Evolutionary conservation across 2,888 invertebrate genomes (phyloP), one percentile per base, ranked within the genome.

Genomic region (Stenichneumon culpator): DNA sequence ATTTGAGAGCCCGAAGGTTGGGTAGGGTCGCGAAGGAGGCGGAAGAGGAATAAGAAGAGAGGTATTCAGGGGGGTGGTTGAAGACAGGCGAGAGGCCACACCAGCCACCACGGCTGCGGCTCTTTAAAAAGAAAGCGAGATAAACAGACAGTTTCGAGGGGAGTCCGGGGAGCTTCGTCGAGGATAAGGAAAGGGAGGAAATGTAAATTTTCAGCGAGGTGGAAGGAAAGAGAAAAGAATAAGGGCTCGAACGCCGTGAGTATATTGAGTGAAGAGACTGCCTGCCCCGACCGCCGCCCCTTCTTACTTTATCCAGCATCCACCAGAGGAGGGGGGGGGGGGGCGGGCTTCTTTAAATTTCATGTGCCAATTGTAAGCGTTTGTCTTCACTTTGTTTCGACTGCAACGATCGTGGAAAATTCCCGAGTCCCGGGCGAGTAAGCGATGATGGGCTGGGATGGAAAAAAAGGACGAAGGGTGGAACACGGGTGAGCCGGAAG

Each of bases 101-200:
- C 14, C 44, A 47, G 44, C 44, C 89, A 67, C 19, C 67, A 79
- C 78, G n/a, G 67, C 44, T 67, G 90, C 90, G 92, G 89, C 91
- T 93, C 92, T 92, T 93, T 93, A 93, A 93, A 93, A 93, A 93
- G 92, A 93, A 93, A 93, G 92, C 93, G 93, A 93, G 93, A 94
- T 93, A 93, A 94, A 93, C 93, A 94, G 94, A 93, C 93, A 93
- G 93, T 92, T 93, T 90, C 89, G 90, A 87, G 73, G 70, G 74
- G 65, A 70, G 73, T 14, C 82, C 85, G 89, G 88, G 47, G 63
- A 39, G 57, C 28, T 57, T 69, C 50, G 73, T 22, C 14, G 69
- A 36, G 70, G 77, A 79, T 77, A 74, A 79, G 82, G 80, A 75
- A 86, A 92, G 92, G 91, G 91, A 93, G 93, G 92, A 93, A 93